These are phyloP conservation scores for Leptoclinus maculatus DNA, from an alignment of 2,797 vertebrate species.

Conservation along the genomic window DNA sequence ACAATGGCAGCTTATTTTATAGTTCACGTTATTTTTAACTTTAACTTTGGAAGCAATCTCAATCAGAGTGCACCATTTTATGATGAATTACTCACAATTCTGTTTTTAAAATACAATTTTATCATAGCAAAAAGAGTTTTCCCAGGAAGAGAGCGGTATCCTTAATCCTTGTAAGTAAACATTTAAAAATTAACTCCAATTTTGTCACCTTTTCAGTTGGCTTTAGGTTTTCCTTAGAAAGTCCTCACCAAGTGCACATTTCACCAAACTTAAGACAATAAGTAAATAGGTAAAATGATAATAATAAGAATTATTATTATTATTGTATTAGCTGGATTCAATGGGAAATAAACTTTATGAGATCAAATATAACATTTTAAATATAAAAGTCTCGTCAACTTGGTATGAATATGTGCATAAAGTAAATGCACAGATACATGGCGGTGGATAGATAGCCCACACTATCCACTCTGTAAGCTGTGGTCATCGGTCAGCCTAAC, in stretches of 20 bases:
- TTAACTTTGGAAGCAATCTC: neutral
- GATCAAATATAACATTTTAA: neutral
- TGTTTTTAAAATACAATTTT: neutral
- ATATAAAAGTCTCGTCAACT: neutral
- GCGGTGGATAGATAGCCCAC: neutral
- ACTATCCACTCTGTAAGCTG: slow-evolving; percentile 59
- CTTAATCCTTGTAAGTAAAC: neutral
- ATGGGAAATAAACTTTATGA: neutral
- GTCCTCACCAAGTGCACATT: neutral
- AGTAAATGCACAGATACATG: neutral
- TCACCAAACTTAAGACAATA: neutral
- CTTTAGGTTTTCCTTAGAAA: neutral
- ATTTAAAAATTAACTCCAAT: neutral
- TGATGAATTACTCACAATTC: neutral
- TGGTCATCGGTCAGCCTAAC: slow-evolving; percentile 72
- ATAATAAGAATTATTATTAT: neutral
- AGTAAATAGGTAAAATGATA: neutral
- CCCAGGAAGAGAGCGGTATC: neutral
- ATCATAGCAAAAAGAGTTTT: neutral
- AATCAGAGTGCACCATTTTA: neutral
- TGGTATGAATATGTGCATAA: neutral
- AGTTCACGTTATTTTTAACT: neutral
- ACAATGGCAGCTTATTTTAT: neutral
- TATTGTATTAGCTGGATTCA: neutral
- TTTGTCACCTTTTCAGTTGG: neutral